A percentile compares a stretch with the other conserved stretches of the same genome.
Evolutionary conservation across 2,797 vertebrate genomes (phyloP).

Genomic region (Huso huso): DNA sequence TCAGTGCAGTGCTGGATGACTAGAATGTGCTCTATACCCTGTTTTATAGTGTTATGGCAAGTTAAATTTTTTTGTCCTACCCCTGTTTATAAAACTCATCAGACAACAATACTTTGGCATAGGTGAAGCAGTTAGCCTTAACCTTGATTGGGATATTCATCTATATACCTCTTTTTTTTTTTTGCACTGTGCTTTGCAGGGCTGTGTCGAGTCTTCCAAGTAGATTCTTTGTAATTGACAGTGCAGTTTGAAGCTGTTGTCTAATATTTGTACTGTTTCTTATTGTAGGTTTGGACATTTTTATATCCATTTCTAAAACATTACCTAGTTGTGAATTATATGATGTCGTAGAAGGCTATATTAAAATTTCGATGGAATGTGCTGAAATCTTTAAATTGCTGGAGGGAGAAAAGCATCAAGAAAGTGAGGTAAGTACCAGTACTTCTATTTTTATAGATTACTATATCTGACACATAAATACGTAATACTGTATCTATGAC

Average conservation of each 20-base stretch:
- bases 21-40: too few species aligned
- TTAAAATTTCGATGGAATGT: constrained; percentile 89
- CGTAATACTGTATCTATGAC: not conserved
- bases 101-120: too few species aligned
- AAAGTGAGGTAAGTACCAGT: constrained; percentile 65
- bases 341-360: constrained; percentile 86
- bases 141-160: not conserved
- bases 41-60: too few species aligned
- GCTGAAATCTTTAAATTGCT: constrained; percentile 79
- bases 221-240: too few species aligned
- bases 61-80: too few species aligned
- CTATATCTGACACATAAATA: too few species aligned
- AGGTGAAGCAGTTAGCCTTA: too few species aligned
- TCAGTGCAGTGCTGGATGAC: too few species aligned
- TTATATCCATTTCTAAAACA: constrained; percentile 64
- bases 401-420: constrained; percentile 63
- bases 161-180: not conserved
- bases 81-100: too few species aligned
- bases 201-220: too few species aligned
- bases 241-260: too few species aligned
- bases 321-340: constrained; percentile 63
- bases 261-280: too few species aligned
- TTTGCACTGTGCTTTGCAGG: not conserved
- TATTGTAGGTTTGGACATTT: constrained; percentile 66
- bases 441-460: not conserved